These are phyloP conservation scores for Aythya baeri DNA, from an alignment of 2,113 vertebrate genomes.

Conservation along the genomic window DNA sequence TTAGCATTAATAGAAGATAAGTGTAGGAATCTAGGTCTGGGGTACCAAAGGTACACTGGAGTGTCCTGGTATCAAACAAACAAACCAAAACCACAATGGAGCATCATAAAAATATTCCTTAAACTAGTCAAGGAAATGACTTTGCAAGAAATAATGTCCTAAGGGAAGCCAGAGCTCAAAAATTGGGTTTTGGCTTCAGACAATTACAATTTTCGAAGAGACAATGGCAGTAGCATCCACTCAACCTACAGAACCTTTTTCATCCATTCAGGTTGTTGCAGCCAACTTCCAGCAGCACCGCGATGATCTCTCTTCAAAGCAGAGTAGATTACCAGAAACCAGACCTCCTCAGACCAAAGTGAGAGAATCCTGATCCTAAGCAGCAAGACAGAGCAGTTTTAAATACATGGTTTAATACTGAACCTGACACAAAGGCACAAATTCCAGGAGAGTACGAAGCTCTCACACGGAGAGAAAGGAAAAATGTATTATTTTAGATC, in stretches of 20 bases:
- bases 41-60: background rate
- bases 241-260: background rate
- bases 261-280: background rate
- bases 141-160: background rate
- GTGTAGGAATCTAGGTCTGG: background rate
- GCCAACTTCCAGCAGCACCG: background rate
- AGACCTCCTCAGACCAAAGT: background rate
- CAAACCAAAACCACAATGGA: rapidly evolving
- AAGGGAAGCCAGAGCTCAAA: background rate
- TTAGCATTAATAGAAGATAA: background rate
- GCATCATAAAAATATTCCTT: background rate
- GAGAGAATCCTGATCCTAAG: background rate
- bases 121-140: rapidly evolving
- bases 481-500: background rate
- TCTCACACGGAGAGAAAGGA: background rate
- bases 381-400: background rate
- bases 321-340: background rate
- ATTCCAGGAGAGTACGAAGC: background rate
- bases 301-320: background rate
- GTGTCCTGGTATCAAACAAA: background rate
- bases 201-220: background rate
- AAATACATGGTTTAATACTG: background rate
- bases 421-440: background rate
- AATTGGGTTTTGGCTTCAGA: background rate
- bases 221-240: background rate